Base-by-base conservation (phyloP, 2,888 invertebrate genomes). In the Drosophila imparisetae region DNA sequence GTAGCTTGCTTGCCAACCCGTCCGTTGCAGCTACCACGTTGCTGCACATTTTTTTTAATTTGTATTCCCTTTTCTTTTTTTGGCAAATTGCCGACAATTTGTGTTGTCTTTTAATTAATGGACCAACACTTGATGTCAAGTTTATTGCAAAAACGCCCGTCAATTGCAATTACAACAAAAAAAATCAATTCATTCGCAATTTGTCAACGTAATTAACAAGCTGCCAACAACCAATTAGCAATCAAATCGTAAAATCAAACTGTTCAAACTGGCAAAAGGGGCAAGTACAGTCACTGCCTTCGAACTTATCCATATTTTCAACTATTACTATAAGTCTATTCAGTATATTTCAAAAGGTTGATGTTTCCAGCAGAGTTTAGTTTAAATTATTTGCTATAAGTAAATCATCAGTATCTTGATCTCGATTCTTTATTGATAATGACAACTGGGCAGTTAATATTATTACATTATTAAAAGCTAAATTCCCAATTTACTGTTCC, bases 101-200 rank as follows among this genome's bases (percentile, higher is more conserved):
- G 58, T 60, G 63, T 40, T 49, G 53, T 50, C 60, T 64, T 64
- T 62, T 73, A 86, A 81, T 76, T 81, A 84, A 86, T 86, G 66
- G 67, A 73, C 73, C 76, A 84, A 68, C 66, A 73, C 66, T 77
- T 82, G 52, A 65, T 77, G 58, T 66, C 62, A 72, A 80, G 72
- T 85, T 74, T 67, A 72, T 67, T 58, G 57, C 61, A 50, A 75
- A 75, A 75, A 60, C 49, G 52, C 72, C 69, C 32, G 61, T 50
- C 30, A 36, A 60, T 40, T 45, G 59, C 64, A 60, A 55, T 59
- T 60, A 52, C 59, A 18, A 38, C 13, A 27, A 27, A 54, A 54
- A 54, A 30, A 0, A 32, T 30, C 62, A 50, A 48, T 65, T 65
- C 18, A 53, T 57, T 62, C 30, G 55, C 64, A 68, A 54, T n/a